Conservation (phyloP, 23 tunicate species). For the Halocynthia roretzi region DNA sequence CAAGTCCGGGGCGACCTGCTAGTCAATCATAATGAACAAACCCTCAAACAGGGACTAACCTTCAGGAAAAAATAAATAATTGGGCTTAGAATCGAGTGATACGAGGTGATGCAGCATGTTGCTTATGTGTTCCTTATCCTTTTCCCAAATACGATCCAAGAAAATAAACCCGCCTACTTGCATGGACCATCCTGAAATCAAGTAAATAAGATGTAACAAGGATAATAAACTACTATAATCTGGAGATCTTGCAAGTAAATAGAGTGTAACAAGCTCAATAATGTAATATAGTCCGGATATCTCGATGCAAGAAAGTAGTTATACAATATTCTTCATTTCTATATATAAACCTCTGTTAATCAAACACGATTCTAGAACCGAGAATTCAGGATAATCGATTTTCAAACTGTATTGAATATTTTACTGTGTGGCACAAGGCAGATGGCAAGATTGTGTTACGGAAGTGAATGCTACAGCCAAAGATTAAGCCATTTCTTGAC, state of each 20-base stretch:
- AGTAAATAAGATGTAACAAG: background rate
- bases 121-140: slow-evolving; percentile 71
- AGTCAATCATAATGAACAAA: background rate
- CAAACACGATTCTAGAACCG: no score
- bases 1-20: background rate
- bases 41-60: slow-evolving; percentile 21
- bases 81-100: slow-evolving; percentile 66
- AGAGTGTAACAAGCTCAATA: background rate
- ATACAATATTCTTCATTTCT: no score
- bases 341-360: no score
- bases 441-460: no score
- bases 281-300: background rate
- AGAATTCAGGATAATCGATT: no score
- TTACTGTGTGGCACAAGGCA: no score
- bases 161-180: slow-evolving; percentile 86
- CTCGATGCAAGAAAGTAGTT: no score
- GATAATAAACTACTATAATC: background rate
- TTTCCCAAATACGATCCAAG: slow-evolving; percentile 92
- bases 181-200: slow-evolving; percentile 79
- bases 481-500: no score
- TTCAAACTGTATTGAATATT: no score
- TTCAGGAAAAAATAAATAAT: slow-evolving; percentile 86
- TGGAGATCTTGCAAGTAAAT: background rate
- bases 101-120: slow-evolving; percentile 70
- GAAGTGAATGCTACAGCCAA: no score